Percentiles rank a stretch among this genome's conserved stretches.
Evolutionary conservation across 1,140 invertebrate genomes (phyloP).

Genomic region (Drosophila neocordata): DNA sequence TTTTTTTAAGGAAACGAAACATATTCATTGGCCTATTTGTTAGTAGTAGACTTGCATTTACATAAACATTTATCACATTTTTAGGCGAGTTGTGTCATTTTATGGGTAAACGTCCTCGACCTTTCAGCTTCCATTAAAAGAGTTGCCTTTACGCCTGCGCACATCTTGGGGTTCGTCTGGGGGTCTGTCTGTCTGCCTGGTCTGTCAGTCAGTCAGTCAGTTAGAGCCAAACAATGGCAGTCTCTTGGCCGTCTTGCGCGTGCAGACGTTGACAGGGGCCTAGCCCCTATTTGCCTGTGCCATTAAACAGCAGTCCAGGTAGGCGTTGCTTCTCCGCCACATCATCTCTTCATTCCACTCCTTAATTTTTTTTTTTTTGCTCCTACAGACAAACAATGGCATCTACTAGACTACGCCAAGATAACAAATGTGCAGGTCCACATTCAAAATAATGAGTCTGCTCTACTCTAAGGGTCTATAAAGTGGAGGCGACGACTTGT

Average conservation of each 20-base stretch:
- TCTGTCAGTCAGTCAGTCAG: constrained; percentile 49
- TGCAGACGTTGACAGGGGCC: constrained; percentile 55
- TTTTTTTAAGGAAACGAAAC: neutral
- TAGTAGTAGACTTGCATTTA: no score
- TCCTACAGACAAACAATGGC: constrained; percentile 48
- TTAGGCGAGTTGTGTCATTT: neutral
- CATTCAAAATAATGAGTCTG: constrained; percentile 41
- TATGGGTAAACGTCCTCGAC: constrained; percentile 60
- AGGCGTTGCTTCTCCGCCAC: constrained; percentile 51
- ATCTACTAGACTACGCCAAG: constrained; percentile 51
- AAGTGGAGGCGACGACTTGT: constrained; percentile 24
- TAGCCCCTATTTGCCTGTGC: constrained; percentile 47
- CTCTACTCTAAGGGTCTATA: constrained; percentile 27
- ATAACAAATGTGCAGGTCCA: constrained; percentile 50
- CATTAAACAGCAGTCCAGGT: constrained; percentile 64
- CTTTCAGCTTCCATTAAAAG: constrained; percentile 63
- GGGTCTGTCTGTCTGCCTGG: constrained; percentile 25
- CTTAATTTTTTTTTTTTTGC: neutral
- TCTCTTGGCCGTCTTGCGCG: constrained; percentile 1
- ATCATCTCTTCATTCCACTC: neutral
- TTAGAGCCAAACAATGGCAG: constrained; percentile 39
- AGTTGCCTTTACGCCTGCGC: constrained; percentile 37
- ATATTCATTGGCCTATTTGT: no score
- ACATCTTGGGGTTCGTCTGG: neutral
- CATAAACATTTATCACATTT: neutral